phyloP scores from a whole-genome alignment of 2,113 vertebrate genomes.

The Oreochromis spilurus region DNA sequence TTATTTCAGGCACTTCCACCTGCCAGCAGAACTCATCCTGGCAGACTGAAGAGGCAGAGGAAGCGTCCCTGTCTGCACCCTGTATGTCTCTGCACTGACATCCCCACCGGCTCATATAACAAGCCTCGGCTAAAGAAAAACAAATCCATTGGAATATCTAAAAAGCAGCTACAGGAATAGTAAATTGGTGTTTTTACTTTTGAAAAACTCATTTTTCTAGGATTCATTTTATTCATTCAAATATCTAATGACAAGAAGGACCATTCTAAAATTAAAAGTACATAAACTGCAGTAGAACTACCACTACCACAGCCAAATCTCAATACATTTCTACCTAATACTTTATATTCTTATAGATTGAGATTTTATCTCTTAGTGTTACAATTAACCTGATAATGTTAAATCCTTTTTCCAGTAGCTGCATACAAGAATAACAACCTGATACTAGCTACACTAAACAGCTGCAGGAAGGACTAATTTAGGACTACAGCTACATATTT shows the following conservation, averaged over 20 bases:
- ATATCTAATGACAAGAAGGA: not conserved
- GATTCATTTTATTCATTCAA: not conserved
- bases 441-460: not conserved
- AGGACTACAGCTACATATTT: not conserved
- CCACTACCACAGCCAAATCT: not conserved
- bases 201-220: not conserved
- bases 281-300: not conserved
- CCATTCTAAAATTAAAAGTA: not conserved
- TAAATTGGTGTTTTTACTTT: not conserved
- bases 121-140: not conserved
- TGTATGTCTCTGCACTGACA: slow-evolving; percentile 17
- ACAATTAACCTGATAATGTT: not conserved
- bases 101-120: slow-evolving; percentile 5
- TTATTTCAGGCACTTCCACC: slow-evolving; percentile 72
- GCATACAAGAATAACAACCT: not conserved
- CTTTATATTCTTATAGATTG: not conserved
- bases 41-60: slow-evolving; percentile 43
- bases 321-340: not conserved
- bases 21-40: slow-evolving; percentile 61
- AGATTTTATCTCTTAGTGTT: not conserved
- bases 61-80: slow-evolving; percentile 47
- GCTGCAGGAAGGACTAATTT: no score
- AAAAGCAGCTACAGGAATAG: not conserved
- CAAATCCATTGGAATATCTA: not conserved
- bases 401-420: not conserved